Evolutionary conservation across 2,113 vertebrate genomes (phyloP).

Genomic region (Leptodactylus fuscus): DNA sequence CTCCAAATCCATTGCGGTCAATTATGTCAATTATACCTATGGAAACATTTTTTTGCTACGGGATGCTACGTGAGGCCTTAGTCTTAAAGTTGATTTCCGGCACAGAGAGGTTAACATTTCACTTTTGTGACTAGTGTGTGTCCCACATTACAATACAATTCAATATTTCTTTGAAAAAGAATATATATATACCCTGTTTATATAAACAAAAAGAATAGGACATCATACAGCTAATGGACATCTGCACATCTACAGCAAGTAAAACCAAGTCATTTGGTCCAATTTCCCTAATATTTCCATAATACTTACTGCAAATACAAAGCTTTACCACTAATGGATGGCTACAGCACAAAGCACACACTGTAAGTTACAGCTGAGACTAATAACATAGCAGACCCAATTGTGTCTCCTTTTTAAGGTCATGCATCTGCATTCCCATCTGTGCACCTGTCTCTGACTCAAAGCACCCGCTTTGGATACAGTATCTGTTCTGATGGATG

Average conservation of each 20-base stretch:
- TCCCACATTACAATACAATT: no score
- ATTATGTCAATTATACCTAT: no score
- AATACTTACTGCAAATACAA: background rate
- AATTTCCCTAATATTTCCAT: conserved; percentile 18
- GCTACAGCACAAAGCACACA: background rate
- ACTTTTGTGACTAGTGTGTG: background rate
- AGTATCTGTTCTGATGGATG: background rate
- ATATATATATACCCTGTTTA: no score
- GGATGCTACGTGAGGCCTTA: no score
- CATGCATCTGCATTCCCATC: conserved; percentile 9
- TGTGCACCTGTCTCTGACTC: background rate
- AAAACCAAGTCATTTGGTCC: background rate
- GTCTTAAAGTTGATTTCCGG: no score
- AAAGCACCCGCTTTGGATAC: background rate
- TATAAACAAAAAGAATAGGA: no score
- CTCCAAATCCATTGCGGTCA: no score
- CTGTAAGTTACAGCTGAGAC: background rate
- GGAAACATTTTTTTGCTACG: no score
- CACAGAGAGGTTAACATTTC: background rate
- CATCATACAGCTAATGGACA: background rate
- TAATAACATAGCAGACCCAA: background rate
- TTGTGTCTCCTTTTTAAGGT: conserved; percentile 9
- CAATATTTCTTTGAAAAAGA: no score
- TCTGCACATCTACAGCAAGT: background rate
- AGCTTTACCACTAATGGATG: background rate